Base-by-base conservation (phyloP, 2,113 vertebrate species). In the Tenebrosternarchus preto region DNA sequence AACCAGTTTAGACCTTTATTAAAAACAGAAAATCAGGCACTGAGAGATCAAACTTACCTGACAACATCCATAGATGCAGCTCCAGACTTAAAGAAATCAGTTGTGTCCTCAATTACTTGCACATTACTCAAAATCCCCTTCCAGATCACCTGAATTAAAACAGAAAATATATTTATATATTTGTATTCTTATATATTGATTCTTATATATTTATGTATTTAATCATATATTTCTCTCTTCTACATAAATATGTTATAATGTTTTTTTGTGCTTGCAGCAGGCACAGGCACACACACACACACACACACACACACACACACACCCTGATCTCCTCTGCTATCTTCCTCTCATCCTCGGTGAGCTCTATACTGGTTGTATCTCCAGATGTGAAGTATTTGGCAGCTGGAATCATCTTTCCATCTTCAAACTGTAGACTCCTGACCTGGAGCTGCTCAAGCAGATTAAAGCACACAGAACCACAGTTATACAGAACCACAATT, bases 41-140 rank as follows among this genome's bases (percentile, higher is more conserved):
- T 19, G 4, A 17, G 4, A 29, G 64, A 64, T 12, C 43, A 50
- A 15, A 67, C 82, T 80, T 78, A 96, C 95, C 95, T 95, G 72
- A 97, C 93, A 2, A 97, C 94, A 24, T 97, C 95, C 93, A 96
- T 95, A 0, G 95, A 97, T 0, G 92, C 94, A 2, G 95, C 95
- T 17, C 95, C 95, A 0, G 93, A 94, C 87, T 95, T 96, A 85
- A 97, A 97, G 87, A 97, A 97, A 81, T 97, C 95, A 0, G 95
- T 97, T 29, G 94, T 86, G 77, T 94, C 93, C 20, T 93, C 92
- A 29, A 97, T 90, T 17, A 88, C 78, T 0, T 56, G 60, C 3
- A 95, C 85, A 0, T 93, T 96, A 7, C 90, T 88, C 39, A 97
- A 90, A 75, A 97, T 95, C 53, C 94, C 91, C 71, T 92, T 91